phyloP scores from a whole-genome alignment of 2,888 invertebrate species.

The Zaprionus lineosus region DNA sequence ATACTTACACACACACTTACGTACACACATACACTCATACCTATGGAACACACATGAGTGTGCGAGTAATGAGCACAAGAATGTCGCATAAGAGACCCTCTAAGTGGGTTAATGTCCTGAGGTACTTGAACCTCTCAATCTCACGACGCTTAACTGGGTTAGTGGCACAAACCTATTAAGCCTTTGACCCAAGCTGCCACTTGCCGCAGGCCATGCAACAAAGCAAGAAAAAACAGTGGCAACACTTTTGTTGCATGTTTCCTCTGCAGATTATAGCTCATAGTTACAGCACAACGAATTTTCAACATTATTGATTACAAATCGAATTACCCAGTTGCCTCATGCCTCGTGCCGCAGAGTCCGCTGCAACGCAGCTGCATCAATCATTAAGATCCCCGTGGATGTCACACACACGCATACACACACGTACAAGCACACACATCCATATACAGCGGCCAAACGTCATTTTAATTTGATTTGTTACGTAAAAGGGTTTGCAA shows the following conservation, averaged over 20 bases:
- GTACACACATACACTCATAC: too few species aligned
- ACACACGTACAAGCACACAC: not conserved
- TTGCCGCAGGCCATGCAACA: constrained; percentile 16
- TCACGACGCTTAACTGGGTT: constrained; percentile 57
- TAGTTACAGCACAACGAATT: too few species aligned
- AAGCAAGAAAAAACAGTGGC: constrained; percentile 17
- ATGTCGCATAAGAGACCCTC: constrained; percentile 26
- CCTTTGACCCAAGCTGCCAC: constrained; percentile 41
- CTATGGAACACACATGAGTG: too few species aligned
- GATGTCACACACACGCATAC: constrained; percentile 2
- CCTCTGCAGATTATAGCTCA: too few species aligned
- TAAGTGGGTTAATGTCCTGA: constrained; percentile 70
- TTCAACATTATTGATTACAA: constrained; percentile 60
- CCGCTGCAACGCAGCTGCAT: constrained; percentile 22
- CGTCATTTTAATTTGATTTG: constrained; percentile 39
- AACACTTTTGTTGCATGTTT: not conserved
- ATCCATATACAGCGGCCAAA: too few species aligned
- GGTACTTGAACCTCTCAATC: constrained; percentile 65
- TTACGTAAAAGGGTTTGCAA: too few species aligned
- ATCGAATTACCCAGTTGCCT: constrained; percentile 56
- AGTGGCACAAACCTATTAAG: constrained; percentile 60
- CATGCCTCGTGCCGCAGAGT: not conserved
- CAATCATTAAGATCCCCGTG: constrained; percentile 41
- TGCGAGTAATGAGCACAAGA: constrained; percentile 33
- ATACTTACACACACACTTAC: too few species aligned